These are phyloP conservation scores for Ibidorhyncha struthersii DNA, from an alignment of 2,113 vertebrate genomes.

Conservation along the genomic window DNA sequence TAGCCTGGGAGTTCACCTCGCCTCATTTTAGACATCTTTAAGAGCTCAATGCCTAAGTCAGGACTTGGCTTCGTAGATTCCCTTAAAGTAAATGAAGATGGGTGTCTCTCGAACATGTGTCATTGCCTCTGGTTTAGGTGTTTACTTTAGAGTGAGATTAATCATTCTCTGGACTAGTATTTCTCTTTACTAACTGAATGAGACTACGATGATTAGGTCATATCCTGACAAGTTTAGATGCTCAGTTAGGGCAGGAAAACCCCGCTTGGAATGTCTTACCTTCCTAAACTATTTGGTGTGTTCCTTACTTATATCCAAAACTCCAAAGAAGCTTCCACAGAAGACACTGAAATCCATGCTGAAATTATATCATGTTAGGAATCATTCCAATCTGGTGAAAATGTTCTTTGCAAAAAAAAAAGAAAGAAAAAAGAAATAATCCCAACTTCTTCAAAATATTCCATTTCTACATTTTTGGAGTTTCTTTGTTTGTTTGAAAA, in stretches of 20 bases:
- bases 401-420: accelerated
- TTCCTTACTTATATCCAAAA: not conserved
- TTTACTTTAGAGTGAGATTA: not conserved
- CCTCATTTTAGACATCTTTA: not conserved
- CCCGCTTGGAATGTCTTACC: not conserved
- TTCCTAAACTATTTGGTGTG: not conserved
- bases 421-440: not conserved
- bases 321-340: not conserved
- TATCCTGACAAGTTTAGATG: not conserved
- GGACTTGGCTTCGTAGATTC: not conserved
- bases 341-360: not conserved
- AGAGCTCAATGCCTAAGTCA: not conserved
- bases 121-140: not conserved
- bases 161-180: not conserved
- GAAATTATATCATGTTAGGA: accelerated
- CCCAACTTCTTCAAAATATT: not conserved
- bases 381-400: not conserved
- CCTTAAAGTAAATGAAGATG: not conserved
- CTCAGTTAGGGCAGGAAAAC: not conserved
- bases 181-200: not conserved
- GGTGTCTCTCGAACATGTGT: not conserved
- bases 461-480: not conserved
- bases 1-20: not conserved
- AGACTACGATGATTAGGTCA: not conserved
- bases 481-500: not conserved